These are phyloP conservation scores for Dreissena polymorpha DNA, from an alignment of 1,140 invertebrate genomes.

Conservation along the genomic window DNA sequence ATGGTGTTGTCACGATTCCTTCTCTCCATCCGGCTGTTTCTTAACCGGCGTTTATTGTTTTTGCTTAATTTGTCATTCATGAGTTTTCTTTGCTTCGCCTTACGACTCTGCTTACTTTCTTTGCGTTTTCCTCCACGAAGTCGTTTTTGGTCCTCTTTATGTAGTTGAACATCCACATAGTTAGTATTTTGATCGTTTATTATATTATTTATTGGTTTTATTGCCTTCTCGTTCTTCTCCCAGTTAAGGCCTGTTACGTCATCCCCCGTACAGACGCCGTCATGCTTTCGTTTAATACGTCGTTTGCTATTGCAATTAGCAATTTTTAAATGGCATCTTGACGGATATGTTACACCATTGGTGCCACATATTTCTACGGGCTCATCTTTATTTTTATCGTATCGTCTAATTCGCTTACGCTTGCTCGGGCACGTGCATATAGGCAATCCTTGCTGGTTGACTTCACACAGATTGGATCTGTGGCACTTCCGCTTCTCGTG, in stretches of 20 bases:
- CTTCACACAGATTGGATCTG: conserved; percentile 69
- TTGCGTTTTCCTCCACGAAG: conserved; percentile 18
- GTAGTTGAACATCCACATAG: conserved; percentile 11
- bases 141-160: conserved; percentile 26
- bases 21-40: conserved; percentile 44
- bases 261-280: conserved; percentile 36
- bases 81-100: conserved; percentile 44
- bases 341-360: conserved; percentile 65
- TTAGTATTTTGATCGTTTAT: neutral
- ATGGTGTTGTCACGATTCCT: conserved; percentile 26
- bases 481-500: conserved; percentile 67
- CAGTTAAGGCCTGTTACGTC: neutral
- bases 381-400: neutral
- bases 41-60: conserved; percentile 34
- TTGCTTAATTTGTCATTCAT: conserved; percentile 25
- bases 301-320: conserved; percentile 30
- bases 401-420: conserved; percentile 27
- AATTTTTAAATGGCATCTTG: conserved; percentile 57
- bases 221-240: neutral
- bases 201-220: neutral
- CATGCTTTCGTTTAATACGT: conserved; percentile 48
- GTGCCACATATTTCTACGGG: conserved; percentile 62
- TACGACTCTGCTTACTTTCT: conserved; percentile 47
- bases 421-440: conserved; percentile 69
- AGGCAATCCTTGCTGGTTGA: conserved; percentile 71